Base-by-base conservation (phyloP, 1,140 invertebrate species). In the Leguminivora glycinivorella region DNA sequence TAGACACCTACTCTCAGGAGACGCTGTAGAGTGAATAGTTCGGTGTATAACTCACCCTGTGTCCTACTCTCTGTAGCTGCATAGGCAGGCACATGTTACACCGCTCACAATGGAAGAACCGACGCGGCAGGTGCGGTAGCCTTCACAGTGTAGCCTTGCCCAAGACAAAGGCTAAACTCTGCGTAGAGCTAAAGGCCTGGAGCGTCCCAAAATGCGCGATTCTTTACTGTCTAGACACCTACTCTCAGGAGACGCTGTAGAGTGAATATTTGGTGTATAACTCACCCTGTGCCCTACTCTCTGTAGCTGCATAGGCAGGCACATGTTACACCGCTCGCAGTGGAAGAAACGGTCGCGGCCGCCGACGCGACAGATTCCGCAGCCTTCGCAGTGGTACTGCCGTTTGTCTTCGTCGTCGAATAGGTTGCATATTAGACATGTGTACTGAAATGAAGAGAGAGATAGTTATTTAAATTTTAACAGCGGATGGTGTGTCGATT, bases 11-110 rank as follows among this genome's bases (percentile, higher is more conserved):
- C 31, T 1, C 31, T 34, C 10, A 10, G 31, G 31, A 34, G 31
- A 34, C 4, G 4, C 29, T 34, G 31, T 10, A 10, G 31, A 10
- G 5, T 31, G 29, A 14, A 40, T 40, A 40, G n/a, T n/a, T n/a
- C n/a, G n/a, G 14, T n/a, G 14, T 0, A 17, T 43, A 25, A 73
- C 81, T 93, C 84, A 47, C 43, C n/a, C 43, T 17, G 83, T 98
- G 96, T n/a, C 95, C 94, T 80, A 95, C 95, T 67, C 90, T 83
- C 91, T 96, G 93, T 31, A 97, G 85, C 79, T 95, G 94, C 63
- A 95, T 93, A 0, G 96, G 96, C 70, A 98, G 92, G 83, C 97
- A 98, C 94, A 97, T 96, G 82, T 97, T 96, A 92, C 97, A 98
- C 31, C 94, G 95, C 76, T 94, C 93, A 86, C 97, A 98, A 86